Base-by-base conservation (phyloP, 2,797 vertebrate species). In the Macroramphosus scolopax region DNA sequence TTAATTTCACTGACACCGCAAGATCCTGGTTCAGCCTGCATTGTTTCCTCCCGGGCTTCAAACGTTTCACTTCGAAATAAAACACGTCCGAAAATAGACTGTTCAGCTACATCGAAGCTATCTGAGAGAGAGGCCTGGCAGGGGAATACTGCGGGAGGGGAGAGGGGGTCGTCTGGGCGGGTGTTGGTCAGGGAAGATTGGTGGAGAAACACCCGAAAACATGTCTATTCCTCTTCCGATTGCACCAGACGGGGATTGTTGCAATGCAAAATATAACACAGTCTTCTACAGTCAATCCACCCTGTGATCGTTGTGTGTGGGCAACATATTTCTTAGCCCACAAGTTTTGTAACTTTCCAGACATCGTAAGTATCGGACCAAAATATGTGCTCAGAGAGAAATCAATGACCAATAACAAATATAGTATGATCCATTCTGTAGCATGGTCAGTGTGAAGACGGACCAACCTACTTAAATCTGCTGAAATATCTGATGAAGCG, bases 1-100 rank as follows among this genome's bases (percentile, higher is more conserved):
- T 57, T 38, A 30, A 72, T 60, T 73, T 62, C 7, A 13, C 14
- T 35, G 63, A 68, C 54, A 75, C 55, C 10, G 7, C 31, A 40
- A 56, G 31, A 67, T 50, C 62, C 36, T 48, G 51, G 47, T 50
- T 59, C 28, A 51, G 28, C 1, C 6, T 39, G 30, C 42, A 34
- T 39, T 44, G 55, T 47, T 70, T 53, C 52, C 59, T 68, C 13
- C n/a, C 2, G 47, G 51, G 61, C 32, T 17, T 58, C 31, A 32
- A 60, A 57, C 8, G 45, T 64, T 59, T 60, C 26, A 22, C 20
- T 22, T 22, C 20, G 6, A 3, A 22, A 22, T 22, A 22, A 22
- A 22, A 22, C 17, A 20, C 20, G 1, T 3, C 5, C 14, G 2
- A 9, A 41, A 17, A 28, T 4, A 17, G 14, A 26, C 5, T n/a